Evolutionary conservation across 2,113 vertebrate species (phyloP).

Genomic region (Climacteris rufus): DNA sequence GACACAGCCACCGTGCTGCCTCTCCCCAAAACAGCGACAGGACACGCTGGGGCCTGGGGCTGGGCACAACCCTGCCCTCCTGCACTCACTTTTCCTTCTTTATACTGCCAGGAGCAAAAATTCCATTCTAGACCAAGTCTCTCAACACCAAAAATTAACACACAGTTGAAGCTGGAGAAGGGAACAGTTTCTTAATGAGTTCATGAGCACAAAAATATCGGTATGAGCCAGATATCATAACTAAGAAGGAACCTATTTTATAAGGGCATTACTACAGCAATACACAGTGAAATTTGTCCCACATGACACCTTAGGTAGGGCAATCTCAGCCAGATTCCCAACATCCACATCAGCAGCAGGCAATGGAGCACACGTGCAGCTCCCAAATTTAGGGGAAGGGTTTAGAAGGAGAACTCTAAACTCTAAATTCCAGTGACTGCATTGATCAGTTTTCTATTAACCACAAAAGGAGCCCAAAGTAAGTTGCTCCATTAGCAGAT

Average conservation of each 20-base stretch:
- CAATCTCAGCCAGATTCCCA: not conserved
- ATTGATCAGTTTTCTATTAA: not conserved
- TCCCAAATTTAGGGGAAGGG: not conserved
- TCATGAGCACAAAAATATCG: not conserved
- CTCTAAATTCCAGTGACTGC: not conserved
- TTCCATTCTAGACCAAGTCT: rapidly evolving
- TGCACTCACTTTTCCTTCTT: not conserved
- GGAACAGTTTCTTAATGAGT: not conserved
- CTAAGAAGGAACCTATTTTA: not conserved
- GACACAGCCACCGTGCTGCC: not conserved
- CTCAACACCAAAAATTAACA: not conserved
- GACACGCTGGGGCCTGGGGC: rapidly evolving
- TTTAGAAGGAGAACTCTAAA: not conserved
- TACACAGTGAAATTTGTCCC: not conserved
- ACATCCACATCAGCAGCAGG: not conserved
- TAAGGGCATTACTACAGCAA: not conserved
- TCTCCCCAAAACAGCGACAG: not conserved
- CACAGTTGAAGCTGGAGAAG: not conserved
- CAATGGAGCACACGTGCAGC: not conserved
- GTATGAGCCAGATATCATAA: not conserved
- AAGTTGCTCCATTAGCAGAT: not conserved
- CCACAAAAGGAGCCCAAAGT: not conserved
- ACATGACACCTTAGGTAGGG: not conserved
- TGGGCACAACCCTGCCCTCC: not conserved
- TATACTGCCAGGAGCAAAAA: not conserved